Percentiles rank a stretch among this genome's conserved stretches.
Evolutionary conservation across 2,888 invertebrate genomes (phyloP).

Genomic region (Rosalia funebris): DNA sequence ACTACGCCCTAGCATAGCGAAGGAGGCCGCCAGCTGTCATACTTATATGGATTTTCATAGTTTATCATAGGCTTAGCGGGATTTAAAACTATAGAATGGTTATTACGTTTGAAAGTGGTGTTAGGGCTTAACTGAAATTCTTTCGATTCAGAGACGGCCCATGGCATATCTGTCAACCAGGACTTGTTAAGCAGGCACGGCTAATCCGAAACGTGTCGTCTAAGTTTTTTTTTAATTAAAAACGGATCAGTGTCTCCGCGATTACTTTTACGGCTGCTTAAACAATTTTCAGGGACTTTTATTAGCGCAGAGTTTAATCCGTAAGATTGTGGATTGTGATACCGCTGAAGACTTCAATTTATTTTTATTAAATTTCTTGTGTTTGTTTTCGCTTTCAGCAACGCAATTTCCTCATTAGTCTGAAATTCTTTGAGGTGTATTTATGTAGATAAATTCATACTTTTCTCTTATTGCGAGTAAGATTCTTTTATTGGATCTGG

Average conservation of each 20-base stretch:
- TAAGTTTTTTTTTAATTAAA: constrained; percentile 49
- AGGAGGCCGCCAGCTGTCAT: constrained; percentile 33
- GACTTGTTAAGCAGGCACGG: constrained; percentile 30
- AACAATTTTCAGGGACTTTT: constrained; percentile 46
- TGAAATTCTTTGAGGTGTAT: constrained; percentile 22
- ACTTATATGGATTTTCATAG: constrained; percentile 39
- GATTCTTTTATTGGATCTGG: too few relatives aligned
- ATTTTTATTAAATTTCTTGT: constrained; percentile 38
- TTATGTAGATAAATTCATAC: constrained; percentile 10
- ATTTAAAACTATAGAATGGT: constrained; percentile 39
- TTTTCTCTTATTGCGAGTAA: too few relatives aligned
- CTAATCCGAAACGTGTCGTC: constrained; percentile 43
- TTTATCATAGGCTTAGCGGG: constrained; percentile 43
- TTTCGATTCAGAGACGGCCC: constrained; percentile 36
- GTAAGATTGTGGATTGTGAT: constrained; percentile 29
- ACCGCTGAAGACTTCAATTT: constrained; percentile 32
- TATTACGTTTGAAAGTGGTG: constrained; percentile 35
- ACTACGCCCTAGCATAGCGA: neutral
- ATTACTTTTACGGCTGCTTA: constrained; percentile 48
- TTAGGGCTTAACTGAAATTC: constrained; percentile 34
- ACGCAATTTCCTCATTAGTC: constrained; percentile 28
- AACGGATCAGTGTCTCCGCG: constrained; percentile 48
- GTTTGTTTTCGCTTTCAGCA: constrained; percentile 33
- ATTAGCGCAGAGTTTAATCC: constrained; percentile 31
- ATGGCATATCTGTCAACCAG: constrained; percentile 35